Percentiles rank a stretch among this genome's conserved stretches.
Conservation (phyloP, 2,113 vertebrate genomes). For the Cepphus grylle region DNA sequence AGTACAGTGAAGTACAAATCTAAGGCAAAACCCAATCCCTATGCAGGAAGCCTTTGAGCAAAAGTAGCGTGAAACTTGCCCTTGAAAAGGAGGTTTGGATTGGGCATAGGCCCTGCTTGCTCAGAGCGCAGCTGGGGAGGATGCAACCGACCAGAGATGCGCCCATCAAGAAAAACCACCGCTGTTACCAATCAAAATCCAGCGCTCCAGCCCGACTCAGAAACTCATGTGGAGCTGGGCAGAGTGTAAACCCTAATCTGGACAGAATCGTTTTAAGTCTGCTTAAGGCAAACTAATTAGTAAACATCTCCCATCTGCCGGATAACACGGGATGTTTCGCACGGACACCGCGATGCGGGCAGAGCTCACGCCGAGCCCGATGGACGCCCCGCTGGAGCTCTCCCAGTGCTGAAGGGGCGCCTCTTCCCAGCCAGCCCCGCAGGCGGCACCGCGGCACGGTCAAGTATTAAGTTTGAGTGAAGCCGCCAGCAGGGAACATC, state of each 20-base stretch:
- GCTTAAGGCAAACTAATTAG: neutral
- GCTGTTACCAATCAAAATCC: neutral
- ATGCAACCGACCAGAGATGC: neutral
- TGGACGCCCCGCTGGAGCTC: neutral
- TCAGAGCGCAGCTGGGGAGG: too few relatives aligned
- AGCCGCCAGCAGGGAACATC: neutral
- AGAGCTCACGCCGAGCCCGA: accelerated
- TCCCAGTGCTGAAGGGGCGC: constrained; percentile 43
- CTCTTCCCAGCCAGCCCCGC: neutral
- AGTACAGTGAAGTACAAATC: neutral
- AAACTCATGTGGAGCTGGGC: neutral
- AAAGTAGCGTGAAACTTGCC: neutral
- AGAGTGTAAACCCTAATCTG: neutral
- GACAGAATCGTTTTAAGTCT: neutral
- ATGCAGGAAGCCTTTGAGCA: neutral
- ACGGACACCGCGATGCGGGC: accelerated
- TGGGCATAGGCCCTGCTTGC: neutral
- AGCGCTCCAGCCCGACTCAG: accelerated
- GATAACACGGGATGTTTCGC: accelerated
- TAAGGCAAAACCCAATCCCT: neutral
- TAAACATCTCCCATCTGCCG: neutral
- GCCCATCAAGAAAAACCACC: neutral
- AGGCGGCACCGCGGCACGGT: accelerated
- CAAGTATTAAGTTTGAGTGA: accelerated
- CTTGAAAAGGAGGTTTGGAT: neutral